Conservation (phyloP, 2,797 vertebrate genomes). For the Pseudochirops corinnae region DNA sequence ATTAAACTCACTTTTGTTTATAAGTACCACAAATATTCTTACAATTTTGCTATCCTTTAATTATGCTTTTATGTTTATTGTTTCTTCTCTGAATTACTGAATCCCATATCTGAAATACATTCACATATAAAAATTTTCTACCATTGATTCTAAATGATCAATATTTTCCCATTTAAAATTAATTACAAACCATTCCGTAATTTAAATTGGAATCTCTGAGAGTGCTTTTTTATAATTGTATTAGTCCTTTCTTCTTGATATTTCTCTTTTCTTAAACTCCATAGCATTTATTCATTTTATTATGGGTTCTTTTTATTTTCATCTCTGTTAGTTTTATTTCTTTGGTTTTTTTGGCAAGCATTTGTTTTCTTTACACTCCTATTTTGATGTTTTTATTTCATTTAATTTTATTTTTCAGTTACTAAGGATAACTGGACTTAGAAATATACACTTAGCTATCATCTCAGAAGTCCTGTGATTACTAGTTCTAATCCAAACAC, state of each 20-base stretch:
- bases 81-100: background rate
- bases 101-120: background rate
- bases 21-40: background rate
- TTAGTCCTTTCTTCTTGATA: background rate
- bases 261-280: background rate
- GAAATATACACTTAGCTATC: background rate
- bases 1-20: background rate
- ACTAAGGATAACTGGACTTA: background rate
- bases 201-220: background rate
- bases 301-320: background rate
- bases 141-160: background rate
- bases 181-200: background rate
- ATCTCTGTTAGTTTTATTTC: background rate
- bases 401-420: background rate
- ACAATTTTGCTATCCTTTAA: background rate
- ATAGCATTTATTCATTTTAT: background rate
- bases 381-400: background rate
- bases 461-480: background rate
- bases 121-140: background rate
- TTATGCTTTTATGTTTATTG: background rate
- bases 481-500: background rate
- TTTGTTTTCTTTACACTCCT: background rate
- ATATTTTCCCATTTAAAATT: background rate
- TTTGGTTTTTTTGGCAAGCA: background rate
- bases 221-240: background rate